These are phyloP conservation scores for Agrotis segetum DNA, from an alignment of 2,888 invertebrate species.

Conservation along the genomic window DNA sequence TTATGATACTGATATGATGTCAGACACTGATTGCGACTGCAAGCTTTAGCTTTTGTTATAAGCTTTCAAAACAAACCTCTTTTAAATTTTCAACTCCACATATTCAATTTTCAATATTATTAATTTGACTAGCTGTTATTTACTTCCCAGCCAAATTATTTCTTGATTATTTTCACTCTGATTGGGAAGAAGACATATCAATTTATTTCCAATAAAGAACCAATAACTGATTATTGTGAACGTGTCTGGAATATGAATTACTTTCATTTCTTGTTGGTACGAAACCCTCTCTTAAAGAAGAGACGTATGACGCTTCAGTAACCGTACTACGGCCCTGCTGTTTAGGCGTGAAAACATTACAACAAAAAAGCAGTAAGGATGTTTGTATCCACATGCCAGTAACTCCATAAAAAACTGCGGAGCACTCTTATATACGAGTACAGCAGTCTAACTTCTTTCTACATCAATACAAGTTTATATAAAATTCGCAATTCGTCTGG, in stretches of 20 bases:
- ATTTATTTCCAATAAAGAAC: constrained; percentile 41
- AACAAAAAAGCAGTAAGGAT: background rate
- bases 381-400: background rate
- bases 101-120: background rate
- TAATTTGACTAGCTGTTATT: constrained; percentile 22
- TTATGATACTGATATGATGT: constrained; percentile 50
- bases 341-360: too few species aligned
- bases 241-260: constrained; percentile 24
- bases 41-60: constrained; percentile 9
- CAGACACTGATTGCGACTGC: constrained; percentile 39
- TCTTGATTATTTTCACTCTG: constrained; percentile 27
- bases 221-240: constrained; percentile 27
- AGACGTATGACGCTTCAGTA: background rate
- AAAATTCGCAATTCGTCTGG: constrained; percentile 62
- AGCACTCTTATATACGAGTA: background rate
- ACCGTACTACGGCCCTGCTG: too few species aligned
- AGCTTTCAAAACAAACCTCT: constrained; percentile 8
- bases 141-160: constrained; percentile 14
- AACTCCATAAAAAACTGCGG: background rate
- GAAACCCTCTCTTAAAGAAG: background rate
- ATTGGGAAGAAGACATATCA: constrained; percentile 42
- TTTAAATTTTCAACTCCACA: background rate
- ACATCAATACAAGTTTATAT: constrained; percentile 47
- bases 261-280: background rate
- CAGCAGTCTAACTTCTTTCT: background rate